A percentile compares a stretch with the other conserved stretches of the same genome.
Evolutionary conservation across 1,140 invertebrate species (phyloP).

Genomic region (Drosophila navojoa): DNA sequence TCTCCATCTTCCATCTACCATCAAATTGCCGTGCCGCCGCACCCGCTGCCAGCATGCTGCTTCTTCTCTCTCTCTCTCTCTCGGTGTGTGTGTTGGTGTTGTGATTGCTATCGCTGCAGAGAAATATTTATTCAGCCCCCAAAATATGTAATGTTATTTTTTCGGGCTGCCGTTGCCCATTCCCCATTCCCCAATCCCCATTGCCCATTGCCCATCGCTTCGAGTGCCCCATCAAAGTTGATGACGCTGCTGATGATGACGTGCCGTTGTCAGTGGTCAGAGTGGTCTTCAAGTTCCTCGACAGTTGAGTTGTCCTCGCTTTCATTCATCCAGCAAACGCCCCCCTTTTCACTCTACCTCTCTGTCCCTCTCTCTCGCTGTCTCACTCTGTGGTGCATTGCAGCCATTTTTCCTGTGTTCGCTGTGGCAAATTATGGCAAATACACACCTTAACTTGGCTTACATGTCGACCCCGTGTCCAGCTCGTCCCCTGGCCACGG

Average conservation of each 20-base stretch:
- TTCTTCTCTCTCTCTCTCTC: background rate
- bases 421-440: slow-evolving; percentile 83
- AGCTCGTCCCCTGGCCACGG: slow-evolving; percentile 12
- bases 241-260: slow-evolving; percentile 74
- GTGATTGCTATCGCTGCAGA: slow-evolving; percentile 73
- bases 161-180: slow-evolving; percentile 31
- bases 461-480: slow-evolving; percentile 13
- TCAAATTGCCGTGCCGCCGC: slow-evolving; percentile 18
- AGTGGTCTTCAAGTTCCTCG: slow-evolving; percentile 26
- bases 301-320: slow-evolving; percentile 67
- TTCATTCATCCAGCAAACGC: slow-evolving; percentile 62
- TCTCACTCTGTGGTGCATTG: background rate
- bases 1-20: slow-evolving; percentile 48
- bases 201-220: slow-evolving; percentile 34
- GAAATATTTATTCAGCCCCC: slow-evolving; percentile 82
- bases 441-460: slow-evolving; percentile 76
- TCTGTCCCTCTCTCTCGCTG: background rate
- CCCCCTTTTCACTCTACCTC: background rate
- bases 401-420: slow-evolving; percentile 59
- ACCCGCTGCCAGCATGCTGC: slow-evolving; percentile 64
- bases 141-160: slow-evolving; percentile 69
- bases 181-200: background rate
- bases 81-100: slow-evolving; percentile 44
- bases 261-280: slow-evolving; percentile 62
- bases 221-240: slow-evolving; percentile 67